Conservation (phyloP, 2,888 invertebrate species). For the Phrixothrix hirtus region DNA sequence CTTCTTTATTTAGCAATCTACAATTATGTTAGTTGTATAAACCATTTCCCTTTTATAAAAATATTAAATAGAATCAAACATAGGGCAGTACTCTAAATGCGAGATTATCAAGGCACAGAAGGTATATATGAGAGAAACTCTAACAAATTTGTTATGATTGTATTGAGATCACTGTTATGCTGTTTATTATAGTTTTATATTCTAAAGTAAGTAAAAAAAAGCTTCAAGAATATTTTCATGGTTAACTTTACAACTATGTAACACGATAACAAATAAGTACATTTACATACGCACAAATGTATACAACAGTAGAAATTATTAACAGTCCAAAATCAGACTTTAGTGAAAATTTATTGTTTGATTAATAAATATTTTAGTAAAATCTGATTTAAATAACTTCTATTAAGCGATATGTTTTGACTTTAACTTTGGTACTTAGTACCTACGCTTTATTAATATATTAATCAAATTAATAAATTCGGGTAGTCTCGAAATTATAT, state of each 20-base stretch:
- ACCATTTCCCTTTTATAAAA: slow-evolving; percentile 20
- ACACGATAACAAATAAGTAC: too few species aligned
- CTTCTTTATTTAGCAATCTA: neutral
- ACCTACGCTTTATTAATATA: neutral
- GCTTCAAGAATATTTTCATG: neutral
- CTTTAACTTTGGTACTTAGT: slow-evolving; percentile 6
- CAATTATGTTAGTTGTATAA: neutral
- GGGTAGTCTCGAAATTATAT: too few species aligned
- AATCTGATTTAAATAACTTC: too few species aligned
- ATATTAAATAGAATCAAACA: slow-evolving; percentile 22
- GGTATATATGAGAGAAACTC: slow-evolving; percentile 12
- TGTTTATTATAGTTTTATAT: neutral
- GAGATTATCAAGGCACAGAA: slow-evolving; percentile 25
- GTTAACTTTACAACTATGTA: too few species aligned
- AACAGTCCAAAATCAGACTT: too few species aligned
- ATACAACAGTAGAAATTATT: too few species aligned
- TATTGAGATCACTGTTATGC: too few species aligned
- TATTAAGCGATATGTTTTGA: slow-evolving; percentile 21
- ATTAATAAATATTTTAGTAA: too few species aligned
- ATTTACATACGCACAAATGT: too few species aligned
- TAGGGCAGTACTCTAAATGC: slow-evolving; percentile 14
- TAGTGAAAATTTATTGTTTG: too few species aligned
- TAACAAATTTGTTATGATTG: too few species aligned
- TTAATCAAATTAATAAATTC: neutral
- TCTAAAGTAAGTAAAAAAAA: neutral